phyloP scores from a whole-genome alignment of 2,113 vertebrate genomes.

The Pituophis catenifer region DNA sequence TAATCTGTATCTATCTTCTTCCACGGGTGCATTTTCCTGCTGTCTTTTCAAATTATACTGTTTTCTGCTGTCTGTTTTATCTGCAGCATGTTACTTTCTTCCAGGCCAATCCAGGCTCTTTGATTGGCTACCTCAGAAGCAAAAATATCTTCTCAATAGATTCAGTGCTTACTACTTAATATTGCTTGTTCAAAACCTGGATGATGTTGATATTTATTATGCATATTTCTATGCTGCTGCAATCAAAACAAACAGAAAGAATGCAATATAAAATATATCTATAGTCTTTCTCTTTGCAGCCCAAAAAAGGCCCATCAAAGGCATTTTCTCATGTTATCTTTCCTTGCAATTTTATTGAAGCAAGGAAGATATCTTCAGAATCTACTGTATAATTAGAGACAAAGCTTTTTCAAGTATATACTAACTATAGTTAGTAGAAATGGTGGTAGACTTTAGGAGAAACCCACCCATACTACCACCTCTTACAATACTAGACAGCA shows the following conservation, averaged over 20 bases:
- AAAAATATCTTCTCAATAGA: not conserved
- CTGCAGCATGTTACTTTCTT: not conserved
- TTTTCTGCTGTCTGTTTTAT: not conserved
- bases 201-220: not conserved
- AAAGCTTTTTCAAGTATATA: not conserved
- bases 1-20: not conserved
- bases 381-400: not conserved
- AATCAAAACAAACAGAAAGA: not conserved
- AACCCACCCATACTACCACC: no score
- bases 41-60: not conserved
- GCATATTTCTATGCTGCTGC: not conserved
- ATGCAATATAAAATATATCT: not conserved
- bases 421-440: not conserved
- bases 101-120: not conserved
- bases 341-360: not conserved
- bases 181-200: not conserved
- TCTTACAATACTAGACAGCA: no score
- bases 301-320: not conserved
- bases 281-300: not conserved
- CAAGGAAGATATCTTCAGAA: not conserved
- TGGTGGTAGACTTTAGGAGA: no score
- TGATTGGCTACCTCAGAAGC: not conserved
- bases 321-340: not conserved
- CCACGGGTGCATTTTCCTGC: not conserved
- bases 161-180: not conserved